Evolutionary conservation across 2,888 invertebrate species (phyloP).

Genomic region (Erebia ligea): DNA sequence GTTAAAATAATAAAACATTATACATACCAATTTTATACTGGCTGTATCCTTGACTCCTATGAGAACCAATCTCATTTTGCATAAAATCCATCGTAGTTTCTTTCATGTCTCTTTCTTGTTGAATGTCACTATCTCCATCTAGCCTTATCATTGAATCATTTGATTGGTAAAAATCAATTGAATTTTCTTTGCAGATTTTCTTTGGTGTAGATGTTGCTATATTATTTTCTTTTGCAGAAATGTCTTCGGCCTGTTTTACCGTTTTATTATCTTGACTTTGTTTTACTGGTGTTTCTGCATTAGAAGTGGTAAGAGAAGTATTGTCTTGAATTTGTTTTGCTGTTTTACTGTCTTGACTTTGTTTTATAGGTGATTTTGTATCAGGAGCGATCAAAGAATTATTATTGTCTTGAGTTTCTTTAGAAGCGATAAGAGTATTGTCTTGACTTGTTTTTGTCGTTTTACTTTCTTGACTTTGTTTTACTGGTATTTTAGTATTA

Average conservation of each 20-base stretch:
- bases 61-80: constrained; percentile 45
- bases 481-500: constrained; percentile 26
- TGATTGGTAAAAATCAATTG: background rate
- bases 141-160: constrained; percentile 8
- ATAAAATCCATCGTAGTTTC: constrained; percentile 51
- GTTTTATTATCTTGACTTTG: constrained; percentile 19
- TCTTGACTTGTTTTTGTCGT: background rate
- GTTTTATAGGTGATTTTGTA: constrained; percentile 1
- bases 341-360: constrained; percentile 18
- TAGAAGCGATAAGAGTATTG: background rate
- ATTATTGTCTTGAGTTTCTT: background rate
- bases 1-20: no score
- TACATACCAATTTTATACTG: constrained; percentile 31
- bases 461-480: constrained; percentile 17
- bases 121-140: constrained; percentile 30
- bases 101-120: constrained; percentile 38
- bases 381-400: constrained; percentile 38
- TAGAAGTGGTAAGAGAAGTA: constrained; percentile 3
- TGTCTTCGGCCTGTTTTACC: background rate
- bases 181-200: constrained; percentile 41
- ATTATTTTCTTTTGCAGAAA: constrained; percentile 18
- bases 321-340: background rate
- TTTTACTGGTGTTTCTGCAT: constrained; percentile 18
- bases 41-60: constrained; percentile 14
- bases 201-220: constrained; percentile 49